A percentile compares a stretch with the other conserved stretches of the same genome.
phyloP scores from a whole-genome alignment of 2,113 vertebrate species.

The Candoia aspera region DNA sequence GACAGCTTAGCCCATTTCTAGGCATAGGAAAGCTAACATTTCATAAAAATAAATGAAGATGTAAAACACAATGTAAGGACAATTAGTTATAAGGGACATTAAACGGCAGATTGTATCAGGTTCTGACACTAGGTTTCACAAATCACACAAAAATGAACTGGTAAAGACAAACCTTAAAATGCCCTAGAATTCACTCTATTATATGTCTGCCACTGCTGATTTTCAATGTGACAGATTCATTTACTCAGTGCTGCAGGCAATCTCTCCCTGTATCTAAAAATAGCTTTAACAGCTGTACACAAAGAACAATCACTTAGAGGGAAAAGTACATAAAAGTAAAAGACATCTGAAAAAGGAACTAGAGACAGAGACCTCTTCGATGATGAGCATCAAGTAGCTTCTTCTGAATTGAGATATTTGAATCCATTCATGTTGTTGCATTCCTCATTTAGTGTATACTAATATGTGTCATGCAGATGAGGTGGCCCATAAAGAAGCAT shows the following conservation, averaged over 20 bases:
- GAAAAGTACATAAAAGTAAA: slow-evolving; percentile 57
- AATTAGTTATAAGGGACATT: not conserved
- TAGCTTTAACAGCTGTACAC: slow-evolving; percentile 62
- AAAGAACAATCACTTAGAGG: slow-evolving; percentile 52
- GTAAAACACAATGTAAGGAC: not conserved
- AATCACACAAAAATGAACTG: slow-evolving; percentile 58
- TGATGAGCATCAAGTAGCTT: slow-evolving; percentile 26
- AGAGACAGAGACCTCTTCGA: slow-evolving; percentile 52
- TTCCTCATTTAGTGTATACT: not conserved
- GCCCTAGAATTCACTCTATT: slow-evolving; percentile 65
- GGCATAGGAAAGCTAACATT: not conserved
- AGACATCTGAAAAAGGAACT: slow-evolving; percentile 55
- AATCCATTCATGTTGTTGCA: not conserved
- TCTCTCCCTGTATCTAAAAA: slow-evolving; percentile 68
- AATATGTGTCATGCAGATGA: not conserved
- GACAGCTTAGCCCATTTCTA: not conserved
- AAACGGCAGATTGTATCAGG: slow-evolving; percentile 39
- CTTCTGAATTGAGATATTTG: slow-evolving; percentile 58
- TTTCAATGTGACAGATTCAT: slow-evolving; percentile 70
- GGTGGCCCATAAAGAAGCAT: not conserved
- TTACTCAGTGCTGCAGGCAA: slow-evolving; percentile 69
- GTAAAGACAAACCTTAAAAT: slow-evolving; percentile 39
- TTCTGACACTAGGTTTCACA: slow-evolving; percentile 45
- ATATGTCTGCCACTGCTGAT: slow-evolving; percentile 67
- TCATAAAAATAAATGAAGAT: not conserved